Conservation (phyloP, 2,797 vertebrate genomes). For the Borostomias antarcticus region DNA sequence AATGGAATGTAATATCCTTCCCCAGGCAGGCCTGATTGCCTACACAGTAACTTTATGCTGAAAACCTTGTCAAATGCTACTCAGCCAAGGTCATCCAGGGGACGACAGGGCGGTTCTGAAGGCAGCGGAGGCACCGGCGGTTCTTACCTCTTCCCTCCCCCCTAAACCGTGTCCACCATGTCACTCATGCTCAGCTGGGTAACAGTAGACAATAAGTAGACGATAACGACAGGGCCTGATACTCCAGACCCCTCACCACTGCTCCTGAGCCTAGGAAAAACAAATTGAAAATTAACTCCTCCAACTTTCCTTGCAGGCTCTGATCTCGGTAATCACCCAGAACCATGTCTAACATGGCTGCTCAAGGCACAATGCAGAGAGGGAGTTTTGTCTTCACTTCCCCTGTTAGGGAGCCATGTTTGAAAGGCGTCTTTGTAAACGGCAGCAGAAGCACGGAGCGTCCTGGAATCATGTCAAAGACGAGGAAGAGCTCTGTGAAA, state of each 20-base stretch:
- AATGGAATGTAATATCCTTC: no score
- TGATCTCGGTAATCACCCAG: background rate
- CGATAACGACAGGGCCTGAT: no score
- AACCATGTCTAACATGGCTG: no score
- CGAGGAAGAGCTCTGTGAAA: background rate
- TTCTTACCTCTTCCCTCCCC: slow-evolving; percentile 16
- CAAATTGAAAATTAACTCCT: background rate
- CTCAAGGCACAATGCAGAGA: no score
- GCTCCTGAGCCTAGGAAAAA: no score
- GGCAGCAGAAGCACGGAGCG: slow-evolving; percentile 7
- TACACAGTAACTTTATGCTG: no score
- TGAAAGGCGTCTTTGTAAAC: slow-evolving; percentile 15
- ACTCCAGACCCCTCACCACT: slow-evolving; percentile 21
- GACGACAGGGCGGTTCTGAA: background rate
- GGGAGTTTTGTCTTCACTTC: no score
- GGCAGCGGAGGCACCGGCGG: slow-evolving; percentile 38
- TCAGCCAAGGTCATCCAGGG: background rate
- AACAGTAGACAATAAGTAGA: slow-evolving; percentile 33
- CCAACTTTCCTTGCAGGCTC: background rate
- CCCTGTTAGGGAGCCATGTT: no score
- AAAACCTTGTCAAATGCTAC: background rate
- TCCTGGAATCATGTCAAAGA: slow-evolving; percentile 28
- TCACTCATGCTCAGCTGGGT: slow-evolving; percentile 18
- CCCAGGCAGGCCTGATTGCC: no score
- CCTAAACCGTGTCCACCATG: background rate